Percentiles rank a stretch among this genome's conserved stretches.
These are phyloP conservation scores for Cabera pusaria DNA, from an alignment of 2,888 invertebrate species.

Conservation along the genomic window DNA sequence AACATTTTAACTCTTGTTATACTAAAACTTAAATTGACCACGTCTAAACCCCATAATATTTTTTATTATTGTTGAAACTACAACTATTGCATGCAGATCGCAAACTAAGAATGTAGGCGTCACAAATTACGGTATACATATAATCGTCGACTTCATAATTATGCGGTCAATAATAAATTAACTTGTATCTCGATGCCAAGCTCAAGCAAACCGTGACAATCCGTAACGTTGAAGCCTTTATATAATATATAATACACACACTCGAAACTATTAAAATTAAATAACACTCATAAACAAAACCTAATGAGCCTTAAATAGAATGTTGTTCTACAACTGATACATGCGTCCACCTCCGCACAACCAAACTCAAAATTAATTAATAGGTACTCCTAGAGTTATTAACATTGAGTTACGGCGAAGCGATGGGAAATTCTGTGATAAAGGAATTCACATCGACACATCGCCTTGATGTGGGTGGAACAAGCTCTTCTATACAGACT, in stretches of 20 bases:
- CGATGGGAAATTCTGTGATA: constrained; percentile 43
- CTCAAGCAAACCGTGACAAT: constrained; percentile 9
- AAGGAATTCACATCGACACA: constrained; percentile 26
- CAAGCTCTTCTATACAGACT: constrained; percentile 19
- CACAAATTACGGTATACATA: too few species aligned
- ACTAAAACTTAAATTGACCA: too few species aligned
- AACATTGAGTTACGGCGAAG: constrained; percentile 59
- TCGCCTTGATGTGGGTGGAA: constrained; percentile 17
- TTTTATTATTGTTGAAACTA: too few species aligned
- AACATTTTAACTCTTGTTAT: too few species aligned
- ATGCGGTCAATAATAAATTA: too few species aligned
- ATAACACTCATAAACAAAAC: constrained; percentile 41
- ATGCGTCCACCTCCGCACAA: constrained; percentile 50
- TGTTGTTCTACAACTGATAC: constrained; percentile 58
- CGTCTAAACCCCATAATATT: too few species aligned
- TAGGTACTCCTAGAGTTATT: constrained; percentile 58
- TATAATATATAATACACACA: constrained; percentile 22
- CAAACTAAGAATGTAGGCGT: too few species aligned
- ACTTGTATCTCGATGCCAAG: too few species aligned
- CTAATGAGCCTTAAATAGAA: constrained; percentile 66
- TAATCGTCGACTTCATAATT: too few species aligned
- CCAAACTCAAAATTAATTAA: constrained; percentile 62
- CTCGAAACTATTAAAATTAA: constrained; percentile 30
- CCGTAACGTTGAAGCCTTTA: constrained; percentile 16
- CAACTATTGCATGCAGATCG: too few species aligned